Conservation (phyloP, 2,888 invertebrate species). For the Cyrtodaria siliqua region DNA sequence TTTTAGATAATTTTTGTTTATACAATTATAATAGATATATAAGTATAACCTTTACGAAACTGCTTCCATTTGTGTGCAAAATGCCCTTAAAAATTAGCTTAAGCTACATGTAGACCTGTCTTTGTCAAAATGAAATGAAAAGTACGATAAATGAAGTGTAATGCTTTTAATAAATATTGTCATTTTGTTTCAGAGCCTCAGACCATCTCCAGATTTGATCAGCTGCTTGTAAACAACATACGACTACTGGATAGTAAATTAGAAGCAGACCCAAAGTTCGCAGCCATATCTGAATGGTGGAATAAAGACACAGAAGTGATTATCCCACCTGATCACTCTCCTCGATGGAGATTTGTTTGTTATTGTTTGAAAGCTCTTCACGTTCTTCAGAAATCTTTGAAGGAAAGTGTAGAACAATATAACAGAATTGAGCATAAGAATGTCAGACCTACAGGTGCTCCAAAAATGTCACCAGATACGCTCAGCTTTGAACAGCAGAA, state of each 20-base stretch:
- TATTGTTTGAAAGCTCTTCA: constrained; percentile 65
- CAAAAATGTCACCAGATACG: constrained; percentile 73
- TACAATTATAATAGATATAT: too few relatives aligned
- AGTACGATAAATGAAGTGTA: too few relatives aligned
- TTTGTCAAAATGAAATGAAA: too few relatives aligned
- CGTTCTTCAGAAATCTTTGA: constrained; percentile 55
- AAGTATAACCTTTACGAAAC: too few relatives aligned
- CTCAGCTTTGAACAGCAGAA: constrained; percentile 91
- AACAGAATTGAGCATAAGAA: constrained; percentile 13
- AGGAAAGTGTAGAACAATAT: constrained; percentile 41
- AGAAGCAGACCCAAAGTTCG: constrained; percentile 19
- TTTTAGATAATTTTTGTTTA: too few relatives aligned
- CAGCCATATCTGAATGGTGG: constrained; percentile 19
- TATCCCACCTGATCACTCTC: constrained; percentile 4
- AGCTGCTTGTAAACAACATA: constrained; percentile 35
- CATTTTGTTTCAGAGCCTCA: not conserved
- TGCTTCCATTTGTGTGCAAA: too few relatives aligned
- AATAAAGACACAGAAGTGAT: constrained; percentile 17
- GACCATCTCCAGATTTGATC: constrained; percentile 32
- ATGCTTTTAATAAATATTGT: too few relatives aligned
- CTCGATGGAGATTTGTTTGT: constrained; percentile 66
- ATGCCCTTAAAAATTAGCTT: too few relatives aligned
- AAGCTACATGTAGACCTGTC: too few relatives aligned
- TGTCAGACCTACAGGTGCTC: constrained; percentile 64
- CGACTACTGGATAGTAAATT: constrained; percentile 24